Base-by-base conservation (phyloP, 2,797 vertebrate genomes). In the Sebastolobus alascanus region DNA sequence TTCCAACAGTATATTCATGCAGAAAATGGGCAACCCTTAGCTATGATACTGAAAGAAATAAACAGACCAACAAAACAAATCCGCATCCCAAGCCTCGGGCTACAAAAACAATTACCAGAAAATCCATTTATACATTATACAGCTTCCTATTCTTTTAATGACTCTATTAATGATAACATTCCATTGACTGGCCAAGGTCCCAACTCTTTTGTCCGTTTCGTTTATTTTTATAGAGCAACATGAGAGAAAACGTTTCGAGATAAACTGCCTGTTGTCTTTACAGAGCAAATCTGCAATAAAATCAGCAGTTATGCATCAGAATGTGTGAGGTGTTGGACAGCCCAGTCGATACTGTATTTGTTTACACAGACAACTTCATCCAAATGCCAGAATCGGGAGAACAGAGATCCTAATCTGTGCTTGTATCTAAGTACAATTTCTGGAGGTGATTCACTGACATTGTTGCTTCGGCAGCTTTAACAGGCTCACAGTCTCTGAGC, bases 41-140 rank as follows among this genome's bases (percentile, higher is more conserved):
- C 90, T 84, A 87, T 90, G 88, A 94, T 89, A 91, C 91, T 82
- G 80, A 85, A 73, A 84, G 77, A 92, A 95, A 94, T 89, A 92
- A 94, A 93, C 87, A 91, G 82, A 77, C 82, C 83, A 76, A 86
- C 86, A 89, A 91, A 93, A 93, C 80, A 87, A 93, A 92, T 92
- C 84, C 38, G 10, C 81, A 88, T 88, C 84, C 71, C 12, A 63
- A 79, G 93, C 95, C 93, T 83, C 50, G 5, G 92, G 95, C 90
- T 83, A 93, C 87, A 94, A 95, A 95, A 94, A 93, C 95, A 95
- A 96, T 95, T 95, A 96, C 89, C 75, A 89, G 91, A 92, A 95
- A 95, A 95, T 95, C 93, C 85, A 94, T 95, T 95, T 94, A 86
- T 92, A 93, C 90, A 93, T 89, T 54, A 93, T 84, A 85, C 81